Evolutionary conservation across 1,140 invertebrate species (phyloP).

Genomic region (Charaxes varanes): DNA sequence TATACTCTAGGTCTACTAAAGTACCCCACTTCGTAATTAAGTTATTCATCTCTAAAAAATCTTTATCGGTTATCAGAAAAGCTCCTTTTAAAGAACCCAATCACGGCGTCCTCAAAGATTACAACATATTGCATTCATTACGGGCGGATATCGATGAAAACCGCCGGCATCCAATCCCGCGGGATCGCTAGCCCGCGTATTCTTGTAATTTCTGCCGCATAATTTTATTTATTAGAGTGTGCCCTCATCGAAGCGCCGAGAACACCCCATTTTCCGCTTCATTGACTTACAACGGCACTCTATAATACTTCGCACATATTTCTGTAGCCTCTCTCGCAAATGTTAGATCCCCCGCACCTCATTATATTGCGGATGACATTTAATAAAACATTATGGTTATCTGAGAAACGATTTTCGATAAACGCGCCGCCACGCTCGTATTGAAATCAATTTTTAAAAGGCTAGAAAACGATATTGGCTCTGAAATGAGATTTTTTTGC

Average conservation of each 20-base stretch:
- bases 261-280: slow-evolving; percentile 71
- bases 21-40: too few relatives aligned
- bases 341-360: slow-evolving; percentile 66
- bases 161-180: slow-evolving; percentile 64
- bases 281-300: slow-evolving; percentile 73
- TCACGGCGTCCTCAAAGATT: slow-evolving; percentile 41
- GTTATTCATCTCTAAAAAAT: too few relatives aligned
- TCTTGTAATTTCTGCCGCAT: slow-evolving; percentile 73
- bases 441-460: slow-evolving; percentile 25
- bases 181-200: slow-evolving; percentile 56
- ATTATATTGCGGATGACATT: slow-evolving; percentile 73
- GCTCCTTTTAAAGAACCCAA: too few relatives aligned
- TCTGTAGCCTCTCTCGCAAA: slow-evolving; percentile 65
- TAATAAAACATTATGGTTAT: slow-evolving; percentile 71
- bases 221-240: slow-evolving; percentile 74
- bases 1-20: too few relatives aligned
- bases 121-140: slow-evolving; percentile 63
- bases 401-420: slow-evolving; percentile 59
- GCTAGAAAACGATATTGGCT: slow-evolving; percentile 13
- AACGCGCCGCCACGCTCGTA: slow-evolving; percentile 33
- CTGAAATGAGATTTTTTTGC: slow-evolving; percentile 4
- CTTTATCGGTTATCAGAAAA: too few relatives aligned
- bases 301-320: slow-evolving; percentile 73
- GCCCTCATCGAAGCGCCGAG: slow-evolving; percentile 53
- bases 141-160: slow-evolving; percentile 59